Evolutionary conservation across 2,888 invertebrate genomes (phyloP).

Genomic region (Pherbina coryleti): DNA sequence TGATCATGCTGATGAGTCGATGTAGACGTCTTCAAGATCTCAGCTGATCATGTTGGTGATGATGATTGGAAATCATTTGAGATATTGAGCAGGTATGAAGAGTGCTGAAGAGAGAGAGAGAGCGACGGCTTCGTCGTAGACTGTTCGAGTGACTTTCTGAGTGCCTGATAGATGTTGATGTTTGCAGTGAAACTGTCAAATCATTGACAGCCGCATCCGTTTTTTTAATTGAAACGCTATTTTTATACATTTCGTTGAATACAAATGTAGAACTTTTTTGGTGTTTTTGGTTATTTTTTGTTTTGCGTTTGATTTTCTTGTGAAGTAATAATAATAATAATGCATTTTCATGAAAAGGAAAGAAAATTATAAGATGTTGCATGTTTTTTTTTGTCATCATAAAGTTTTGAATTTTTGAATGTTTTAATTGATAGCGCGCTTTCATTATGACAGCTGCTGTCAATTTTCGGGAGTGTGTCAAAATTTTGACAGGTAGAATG

Average conservation of each 20-base stretch:
- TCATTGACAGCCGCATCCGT: conserved; percentile 33
- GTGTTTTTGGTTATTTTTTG: background rate
- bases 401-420: background rate
- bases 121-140: background rate
- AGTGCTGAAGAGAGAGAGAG: background rate
- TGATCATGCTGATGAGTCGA: conserved; percentile 19
- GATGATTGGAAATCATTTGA: background rate
- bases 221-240: conserved; percentile 37
- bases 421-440: background rate
- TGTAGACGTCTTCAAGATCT: background rate
- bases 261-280: background rate
- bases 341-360: background rate
- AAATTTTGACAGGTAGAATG: conserved; percentile 15
- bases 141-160: background rate
- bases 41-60: background rate
- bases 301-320: background rate
- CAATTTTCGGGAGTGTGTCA: background rate
- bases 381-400: background rate
- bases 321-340: background rate
- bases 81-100: background rate
- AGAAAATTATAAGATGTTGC: background rate
- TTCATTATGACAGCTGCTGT: conserved; percentile 14
- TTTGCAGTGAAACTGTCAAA: conserved; percentile 39
- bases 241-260: conserved; percentile 15
- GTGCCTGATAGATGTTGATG: background rate